phyloP scores from a whole-genome alignment of 2,113 vertebrate species.

The Indicator maculatus region DNA sequence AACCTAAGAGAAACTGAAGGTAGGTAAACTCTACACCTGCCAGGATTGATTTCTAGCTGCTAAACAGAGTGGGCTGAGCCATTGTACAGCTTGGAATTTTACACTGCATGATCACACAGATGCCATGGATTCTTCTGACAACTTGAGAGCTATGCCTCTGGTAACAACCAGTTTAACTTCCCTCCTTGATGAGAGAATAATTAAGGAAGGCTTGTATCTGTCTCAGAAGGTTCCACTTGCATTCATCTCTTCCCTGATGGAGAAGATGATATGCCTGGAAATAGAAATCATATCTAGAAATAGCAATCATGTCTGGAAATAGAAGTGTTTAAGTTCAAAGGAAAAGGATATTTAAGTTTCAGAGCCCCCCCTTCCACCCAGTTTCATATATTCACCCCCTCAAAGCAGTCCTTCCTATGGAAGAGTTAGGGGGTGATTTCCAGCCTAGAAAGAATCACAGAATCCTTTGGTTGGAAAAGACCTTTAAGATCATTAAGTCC shows the following conservation, averaged over 20 bases:
- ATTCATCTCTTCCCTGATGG: neutral
- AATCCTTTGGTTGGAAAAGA: too few relatives aligned
- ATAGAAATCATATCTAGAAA: neutral
- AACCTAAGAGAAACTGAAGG: neutral
- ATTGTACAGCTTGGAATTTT: neutral
- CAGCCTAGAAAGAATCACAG: neutral
- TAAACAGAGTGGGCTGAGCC: neutral
- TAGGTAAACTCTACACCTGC: neutral
- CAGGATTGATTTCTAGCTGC: neutral
- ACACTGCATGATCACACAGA: neutral
- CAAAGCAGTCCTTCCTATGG: neutral
- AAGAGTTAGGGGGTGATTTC: neutral
- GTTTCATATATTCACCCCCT: neutral
- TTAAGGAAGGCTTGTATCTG: neutral
- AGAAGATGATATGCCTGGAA: neutral
- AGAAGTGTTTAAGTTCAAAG: neutral
- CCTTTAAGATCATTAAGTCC: too few relatives aligned
- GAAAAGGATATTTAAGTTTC: neutral
- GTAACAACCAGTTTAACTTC: neutral
- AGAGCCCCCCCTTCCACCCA: neutral
- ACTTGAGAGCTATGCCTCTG: neutral
- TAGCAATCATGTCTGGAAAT: too few relatives aligned
- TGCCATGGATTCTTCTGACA: neutral
- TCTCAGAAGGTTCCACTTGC: neutral
- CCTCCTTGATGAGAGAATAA: neutral